phyloP scores from a whole-genome alignment of 2,113 vertebrate species.

The Takifugu bimaculatus region DNA sequence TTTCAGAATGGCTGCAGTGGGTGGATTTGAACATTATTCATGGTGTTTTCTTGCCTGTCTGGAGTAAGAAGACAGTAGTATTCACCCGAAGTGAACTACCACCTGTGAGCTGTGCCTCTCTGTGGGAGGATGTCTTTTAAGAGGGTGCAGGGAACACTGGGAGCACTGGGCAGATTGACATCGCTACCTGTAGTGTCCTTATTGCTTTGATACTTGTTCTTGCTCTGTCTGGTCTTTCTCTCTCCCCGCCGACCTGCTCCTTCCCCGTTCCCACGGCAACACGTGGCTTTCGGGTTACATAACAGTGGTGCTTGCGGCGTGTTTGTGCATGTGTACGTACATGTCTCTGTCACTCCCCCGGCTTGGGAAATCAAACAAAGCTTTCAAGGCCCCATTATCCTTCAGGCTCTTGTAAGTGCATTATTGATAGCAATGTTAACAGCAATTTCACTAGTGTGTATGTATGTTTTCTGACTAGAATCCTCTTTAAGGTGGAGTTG shows the following conservation, averaged over 20 bases:
- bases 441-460: slow-evolving; percentile 4
- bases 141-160: no score
- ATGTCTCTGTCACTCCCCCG: slow-evolving; percentile 12
- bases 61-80: no score
- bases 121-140: no score
- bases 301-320: slow-evolving; percentile 15
- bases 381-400: slow-evolving; percentile 12
- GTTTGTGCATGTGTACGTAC: slow-evolving; percentile 4
- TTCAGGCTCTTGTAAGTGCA: slow-evolving; percentile 7
- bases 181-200: slow-evolving; percentile 13
- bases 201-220: slow-evolving; percentile 22
- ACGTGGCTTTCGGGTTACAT: slow-evolving; percentile 52
- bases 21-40: no score
- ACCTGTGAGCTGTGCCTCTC: no score
- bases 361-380: slow-evolving; percentile 25
- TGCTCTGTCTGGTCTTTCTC: slow-evolving; percentile 1
- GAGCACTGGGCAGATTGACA: not conserved
- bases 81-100: no score
- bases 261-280: slow-evolving; percentile 53
- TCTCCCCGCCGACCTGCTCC: slow-evolving; percentile 9
- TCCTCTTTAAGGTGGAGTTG: no score
- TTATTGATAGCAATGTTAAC: slow-evolving; percentile 30
- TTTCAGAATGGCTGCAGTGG: no score
- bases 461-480: not conserved
- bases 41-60: no score